Base-by-base conservation (phyloP, 2,113 vertebrate genomes). In the Platysteira castanea region DNA sequence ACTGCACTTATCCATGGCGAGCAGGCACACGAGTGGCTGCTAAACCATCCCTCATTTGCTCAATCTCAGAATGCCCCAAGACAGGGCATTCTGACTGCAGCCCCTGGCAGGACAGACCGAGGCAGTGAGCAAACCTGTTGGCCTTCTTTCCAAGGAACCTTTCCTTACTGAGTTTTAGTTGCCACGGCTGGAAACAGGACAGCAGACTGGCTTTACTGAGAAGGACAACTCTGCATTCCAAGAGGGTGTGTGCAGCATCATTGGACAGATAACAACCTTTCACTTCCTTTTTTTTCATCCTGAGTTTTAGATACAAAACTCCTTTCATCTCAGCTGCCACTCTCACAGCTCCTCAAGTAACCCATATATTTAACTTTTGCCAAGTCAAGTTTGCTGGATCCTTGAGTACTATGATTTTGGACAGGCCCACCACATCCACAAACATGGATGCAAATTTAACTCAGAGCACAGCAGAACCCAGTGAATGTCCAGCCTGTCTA, bases 131-230 rank as follows among this genome's bases (percentile, higher is more conserved):
- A 39, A 68, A 68, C 31, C 17, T 1, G 20, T 1, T 0, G 6
- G 8, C 11, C 33, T 24, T 47, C 35, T 8, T 78, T 41, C 10
- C 47, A 35, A 75, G 24, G n/a, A 10, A 52, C 10, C 37, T 83
- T 52, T 81, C 50, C 23, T 49, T 31, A 11, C 12, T 3, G 13
- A 52, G 12, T 42, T 88, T 53, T n/a, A 79, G n/a, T 37, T 47
- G 31, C 21, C 30, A 37, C 0, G 0, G 23, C 1, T 78, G 35
- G 47, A 82, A 93, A 68, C 1, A 2, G 41, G 20, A 76, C 44
- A 88, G 19, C 1, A 3, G 26, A 73, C 26, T 49, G 22, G 23
- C 37, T 37, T 49, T 61, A 83, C 19, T 0, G 0, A 56, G 56
- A 18, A 82, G 44, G 30, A 52, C 19, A 80, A 28, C 33, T 60